Percentiles rank a stretch among this genome's conserved stretches.
Conservation (phyloP, 2,113 vertebrate genomes). For the Rousettus leschenaultii region DNA sequence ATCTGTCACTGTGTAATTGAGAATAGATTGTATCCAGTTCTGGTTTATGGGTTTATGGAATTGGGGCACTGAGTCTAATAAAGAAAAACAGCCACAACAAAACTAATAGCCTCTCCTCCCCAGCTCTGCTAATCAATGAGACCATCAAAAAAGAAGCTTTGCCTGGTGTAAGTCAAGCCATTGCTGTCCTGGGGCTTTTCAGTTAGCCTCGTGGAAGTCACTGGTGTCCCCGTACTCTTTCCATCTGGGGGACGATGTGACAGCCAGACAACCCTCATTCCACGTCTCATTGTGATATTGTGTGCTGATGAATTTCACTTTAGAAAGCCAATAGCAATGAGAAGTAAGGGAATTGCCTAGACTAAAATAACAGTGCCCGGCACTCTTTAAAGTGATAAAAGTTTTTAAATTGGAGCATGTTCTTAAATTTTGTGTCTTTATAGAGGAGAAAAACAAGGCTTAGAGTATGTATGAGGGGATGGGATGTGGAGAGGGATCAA, state of each 20-base stretch:
- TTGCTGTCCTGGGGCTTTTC: background rate
- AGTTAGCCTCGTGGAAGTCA: background rate
- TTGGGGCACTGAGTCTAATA: constrained; percentile 19
- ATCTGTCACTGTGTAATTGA: constrained; percentile 48
- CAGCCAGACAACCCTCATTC: background rate
- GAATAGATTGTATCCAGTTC: constrained; percentile 14
- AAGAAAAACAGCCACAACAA: constrained; percentile 23
- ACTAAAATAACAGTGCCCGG: background rate
- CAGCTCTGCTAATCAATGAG: background rate
- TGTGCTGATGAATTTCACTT: constrained; percentile 15
- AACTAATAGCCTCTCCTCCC: background rate
- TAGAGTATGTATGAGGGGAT: background rate
- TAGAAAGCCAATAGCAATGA: background rate
- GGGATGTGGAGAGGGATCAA: background rate
- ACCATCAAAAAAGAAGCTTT: background rate
- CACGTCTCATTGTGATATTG: background rate
- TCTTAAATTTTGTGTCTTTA: background rate
- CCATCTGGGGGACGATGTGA: background rate
- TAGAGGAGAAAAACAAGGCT: background rate
- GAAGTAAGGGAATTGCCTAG: background rate
- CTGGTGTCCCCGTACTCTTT: background rate
- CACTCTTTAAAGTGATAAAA: background rate
- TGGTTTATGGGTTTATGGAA: constrained; percentile 53
- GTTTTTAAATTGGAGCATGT: background rate
- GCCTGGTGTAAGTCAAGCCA: background rate